phyloP scores from a whole-genome alignment of 1,140 invertebrate genomes.

The Maconellicoccus hirsutus region DNA sequence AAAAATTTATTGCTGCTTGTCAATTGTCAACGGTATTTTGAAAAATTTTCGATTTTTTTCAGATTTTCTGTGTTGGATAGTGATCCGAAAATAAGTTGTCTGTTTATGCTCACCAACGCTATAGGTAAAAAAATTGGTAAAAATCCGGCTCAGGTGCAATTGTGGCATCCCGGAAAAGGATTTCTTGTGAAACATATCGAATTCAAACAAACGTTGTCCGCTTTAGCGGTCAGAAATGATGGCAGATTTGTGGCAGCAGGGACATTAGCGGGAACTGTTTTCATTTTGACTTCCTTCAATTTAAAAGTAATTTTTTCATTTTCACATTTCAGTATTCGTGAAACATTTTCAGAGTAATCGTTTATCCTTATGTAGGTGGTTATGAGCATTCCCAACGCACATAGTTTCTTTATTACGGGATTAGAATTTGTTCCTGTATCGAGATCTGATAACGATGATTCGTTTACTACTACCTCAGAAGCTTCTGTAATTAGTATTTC shows the following conservation, averaged over 20 bases:
- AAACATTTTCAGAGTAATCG: constrained; percentile 22
- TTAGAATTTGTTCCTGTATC: constrained; percentile 65
- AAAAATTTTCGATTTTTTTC: constrained; percentile 28
- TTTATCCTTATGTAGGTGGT: constrained; percentile 47
- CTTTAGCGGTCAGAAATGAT: constrained; percentile 78
- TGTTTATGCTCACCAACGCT: constrained; percentile 76
- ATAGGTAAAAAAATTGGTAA: constrained; percentile 44
- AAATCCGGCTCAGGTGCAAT: constrained; percentile 41
- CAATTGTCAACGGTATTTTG: too few species aligned
- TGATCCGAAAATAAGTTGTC: constrained; percentile 46
- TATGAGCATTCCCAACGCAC: constrained; percentile 65
- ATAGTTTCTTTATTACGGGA: constrained; percentile 90
- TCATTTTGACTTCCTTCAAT: constrained; percentile 83
- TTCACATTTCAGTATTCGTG: not conserved
- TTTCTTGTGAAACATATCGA: constrained; percentile 42
- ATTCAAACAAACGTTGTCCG: constrained; percentile 63
- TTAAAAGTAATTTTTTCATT: constrained; percentile 52
- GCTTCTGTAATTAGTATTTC: constrained; percentile 86
- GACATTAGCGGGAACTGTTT: constrained; percentile 83
- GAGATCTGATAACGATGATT: constrained; percentile 36
- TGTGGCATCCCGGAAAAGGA: constrained; percentile 51
- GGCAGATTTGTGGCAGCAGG: constrained; percentile 83
- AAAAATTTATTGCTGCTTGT: constrained; percentile 24
- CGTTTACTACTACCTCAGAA: constrained; percentile 52
- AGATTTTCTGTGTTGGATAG: constrained; percentile 60